Conservation (phyloP, 2,888 invertebrate species). For the Xanthorhoe designata region DNA sequence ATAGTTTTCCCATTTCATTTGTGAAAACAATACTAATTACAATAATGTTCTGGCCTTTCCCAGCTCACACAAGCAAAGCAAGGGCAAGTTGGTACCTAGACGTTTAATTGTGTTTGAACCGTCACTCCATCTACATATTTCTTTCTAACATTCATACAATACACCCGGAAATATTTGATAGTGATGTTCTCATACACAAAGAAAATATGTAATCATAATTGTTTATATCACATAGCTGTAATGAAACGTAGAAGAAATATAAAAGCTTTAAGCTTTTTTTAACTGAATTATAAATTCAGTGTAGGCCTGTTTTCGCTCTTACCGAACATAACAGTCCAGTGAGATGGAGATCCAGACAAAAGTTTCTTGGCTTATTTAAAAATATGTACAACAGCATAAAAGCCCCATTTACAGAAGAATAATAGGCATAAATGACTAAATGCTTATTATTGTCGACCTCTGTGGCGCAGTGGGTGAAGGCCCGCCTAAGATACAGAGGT, state of each 20-base stretch:
- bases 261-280: no score
- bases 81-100: neutral
- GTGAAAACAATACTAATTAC: constrained; percentile 3
- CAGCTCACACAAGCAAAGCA: constrained; percentile 5
- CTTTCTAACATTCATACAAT: constrained; percentile 39
- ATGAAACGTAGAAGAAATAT: neutral
- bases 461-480: no score
- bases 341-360: no score
- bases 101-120: constrained; percentile 4
- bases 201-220: constrained; percentile 25
- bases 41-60: neutral
- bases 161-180: constrained; percentile 49
- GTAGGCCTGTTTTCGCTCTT: no score
- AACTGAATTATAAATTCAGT: no score
- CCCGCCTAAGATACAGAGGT: no score
- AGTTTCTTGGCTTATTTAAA: no score
- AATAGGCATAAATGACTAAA: no score
- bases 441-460: no score
- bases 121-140: constrained; percentile 28
- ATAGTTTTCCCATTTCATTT: neutral
- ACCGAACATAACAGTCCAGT: no score
- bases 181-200: constrained; percentile 43
- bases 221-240: neutral
- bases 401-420: no score
- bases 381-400: no score